Evolutionary conservation across 1,140 invertebrate species (phyloP), one percentile per base, ranked within the genome.

Genomic region (Luehdorfia chinensis): DNA sequence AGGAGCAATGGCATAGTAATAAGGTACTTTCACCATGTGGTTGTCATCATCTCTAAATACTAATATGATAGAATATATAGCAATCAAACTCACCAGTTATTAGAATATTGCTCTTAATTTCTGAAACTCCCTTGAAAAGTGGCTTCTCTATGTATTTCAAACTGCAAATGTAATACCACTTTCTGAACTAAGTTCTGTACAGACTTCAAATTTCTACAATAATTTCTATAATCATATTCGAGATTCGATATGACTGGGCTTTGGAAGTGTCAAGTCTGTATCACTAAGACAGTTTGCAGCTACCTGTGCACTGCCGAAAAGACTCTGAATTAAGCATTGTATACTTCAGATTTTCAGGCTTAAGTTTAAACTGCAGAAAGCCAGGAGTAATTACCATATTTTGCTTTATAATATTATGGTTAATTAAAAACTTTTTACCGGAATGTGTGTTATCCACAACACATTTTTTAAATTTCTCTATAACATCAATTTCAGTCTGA

Each of bases 391-490:
- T 80, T 23, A 88, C 79, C 18, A 78, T 75, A 11, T 89, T 88
- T 4, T 92, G 73, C 8, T 88, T 86, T 1, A 93, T 75, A 23
- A 87, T 80, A 28, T 89, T 81, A 52, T 89, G 73, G 28, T 90
- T 88, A 75, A 93, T 93, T 1, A 93, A 59, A 39, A 93, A 68
- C 49, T 90, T 66, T 52, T 88, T 86, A 11, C 83, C 65, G 0
- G 85, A 59, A 63, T 78, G 84, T 12, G 90, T 90, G 49, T 71
- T 78, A 6, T 87, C 71, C 34, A 87, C 85, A 0, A 93, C 76
- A 62, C 88, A 92, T 58, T 87, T 75, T 56, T 90, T 87, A 65
- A 93, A 90, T 62, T 71, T 75, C 55, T 91, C 84, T 52, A 87
- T 72, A 7, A 90, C 76, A 39, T 91, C 81, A 12, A 77, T 78